Conservation (phyloP, 2,113 vertebrate genomes). For the Thymallus thymallus region DNA sequence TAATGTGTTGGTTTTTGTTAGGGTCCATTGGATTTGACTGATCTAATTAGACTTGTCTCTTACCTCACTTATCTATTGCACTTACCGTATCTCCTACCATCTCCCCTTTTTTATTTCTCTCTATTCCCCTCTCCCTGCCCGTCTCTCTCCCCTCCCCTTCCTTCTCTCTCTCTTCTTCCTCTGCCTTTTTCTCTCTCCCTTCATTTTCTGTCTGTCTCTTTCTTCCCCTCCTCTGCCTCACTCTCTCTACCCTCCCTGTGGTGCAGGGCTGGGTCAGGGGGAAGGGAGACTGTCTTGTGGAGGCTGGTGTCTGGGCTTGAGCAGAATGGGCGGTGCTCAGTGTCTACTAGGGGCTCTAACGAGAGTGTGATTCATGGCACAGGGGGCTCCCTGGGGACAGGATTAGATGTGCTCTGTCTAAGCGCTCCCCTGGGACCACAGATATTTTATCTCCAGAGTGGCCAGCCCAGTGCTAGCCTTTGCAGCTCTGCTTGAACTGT, state of each 20-base stretch:
- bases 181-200: not conserved
- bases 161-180: conserved; percentile 7
- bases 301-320: conserved; percentile 72
- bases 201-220: conserved; percentile 29
- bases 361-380: conserved; percentile 71
- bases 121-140: conserved; percentile 14
- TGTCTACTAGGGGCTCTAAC: conserved; percentile 68
- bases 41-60: not conserved
- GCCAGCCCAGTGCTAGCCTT: conserved; percentile 7
- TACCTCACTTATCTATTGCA: not conserved
- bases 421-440: conserved; percentile 67
- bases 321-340: conserved; percentile 75
- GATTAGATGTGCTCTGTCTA: conserved; percentile 75
- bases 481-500: conserved; percentile 34
- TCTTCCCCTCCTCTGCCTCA: not conserved
- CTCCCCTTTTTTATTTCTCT: not conserved
- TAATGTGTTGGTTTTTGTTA: conserved; percentile 27
- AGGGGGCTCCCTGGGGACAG: conserved; percentile 70
- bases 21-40: conserved; percentile 2
- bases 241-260: conserved; percentile 45
- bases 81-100: not conserved
- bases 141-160: conserved; percentile 15
- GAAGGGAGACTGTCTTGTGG: conserved; percentile 50
- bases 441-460: conserved; percentile 68
- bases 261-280: conserved; percentile 19